A percentile compares a stretch with the other conserved stretches of the same genome.
Conservation (phyloP, 1,140 invertebrate species). For the Papilio aristodemus region DNA sequence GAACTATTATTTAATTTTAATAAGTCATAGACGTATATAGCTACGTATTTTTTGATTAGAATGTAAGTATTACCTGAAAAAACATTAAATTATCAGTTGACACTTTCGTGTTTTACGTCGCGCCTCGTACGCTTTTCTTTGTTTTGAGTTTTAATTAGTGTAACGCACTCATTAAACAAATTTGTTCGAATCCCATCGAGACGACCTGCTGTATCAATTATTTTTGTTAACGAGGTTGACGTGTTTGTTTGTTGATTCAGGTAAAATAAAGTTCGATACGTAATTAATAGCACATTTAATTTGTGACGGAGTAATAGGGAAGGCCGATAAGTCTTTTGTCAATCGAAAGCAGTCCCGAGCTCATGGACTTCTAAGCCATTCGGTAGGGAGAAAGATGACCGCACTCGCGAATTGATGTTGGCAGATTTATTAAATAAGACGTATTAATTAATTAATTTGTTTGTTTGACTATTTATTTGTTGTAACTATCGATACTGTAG, state of each 20-base stretch:
- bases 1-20: not conserved
- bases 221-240: too few species aligned
- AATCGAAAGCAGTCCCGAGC: not conserved
- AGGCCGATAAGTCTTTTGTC: too few species aligned
- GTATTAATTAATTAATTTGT: too few species aligned
- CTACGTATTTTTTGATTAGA: too few species aligned
- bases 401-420: not conserved
- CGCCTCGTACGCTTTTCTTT: not conserved
- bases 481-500: too few species aligned
- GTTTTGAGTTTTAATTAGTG: not conserved
- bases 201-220: not conserved
- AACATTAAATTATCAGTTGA: too few species aligned
- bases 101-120: too few species aligned
- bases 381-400: not conserved
- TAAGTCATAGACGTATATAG: not conserved
- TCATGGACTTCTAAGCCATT: not conserved
- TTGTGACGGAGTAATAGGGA: not conserved
- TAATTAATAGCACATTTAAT: not conserved
- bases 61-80: too few species aligned
- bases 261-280: not conserved
- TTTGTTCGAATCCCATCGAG: conserved; percentile 9
- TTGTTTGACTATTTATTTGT: too few species aligned
- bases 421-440: not conserved
- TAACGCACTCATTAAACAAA: not conserved
- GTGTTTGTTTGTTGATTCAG: too few species aligned